phyloP scores from a whole-genome alignment of 2,888 invertebrate genomes.

The Brachypterus glaber region DNA sequence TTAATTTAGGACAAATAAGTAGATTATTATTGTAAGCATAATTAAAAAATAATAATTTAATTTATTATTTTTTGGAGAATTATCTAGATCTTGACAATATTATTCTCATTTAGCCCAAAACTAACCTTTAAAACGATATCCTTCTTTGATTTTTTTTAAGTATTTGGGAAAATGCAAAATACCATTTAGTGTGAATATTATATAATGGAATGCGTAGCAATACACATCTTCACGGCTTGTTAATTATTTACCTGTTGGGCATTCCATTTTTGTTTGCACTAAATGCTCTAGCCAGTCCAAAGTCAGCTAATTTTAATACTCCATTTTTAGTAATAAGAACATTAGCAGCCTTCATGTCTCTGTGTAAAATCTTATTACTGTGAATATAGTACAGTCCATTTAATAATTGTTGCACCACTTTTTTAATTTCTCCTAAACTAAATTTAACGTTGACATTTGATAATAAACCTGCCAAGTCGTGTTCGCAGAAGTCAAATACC shows the following conservation, averaged over 20 bases:
- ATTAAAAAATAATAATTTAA: too few species aligned
- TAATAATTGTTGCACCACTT: slow-evolving; percentile 77
- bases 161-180: too few species aligned
- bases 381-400: slow-evolving; percentile 95
- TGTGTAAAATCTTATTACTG: slow-evolving; percentile 86
- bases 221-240: neutral
- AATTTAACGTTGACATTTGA: slow-evolving; percentile 95
- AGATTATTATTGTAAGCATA: too few species aligned
- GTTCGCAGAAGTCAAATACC: slow-evolving; percentile 98
- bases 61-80: too few species aligned
- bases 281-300: slow-evolving; percentile 91
- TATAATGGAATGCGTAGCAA: too few species aligned
- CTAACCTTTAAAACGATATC: too few species aligned
- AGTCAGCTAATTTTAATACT: slow-evolving; percentile 90
- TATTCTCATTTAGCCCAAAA: too few species aligned
- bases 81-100: too few species aligned
- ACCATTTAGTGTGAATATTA: too few species aligned
- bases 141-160: too few species aligned
- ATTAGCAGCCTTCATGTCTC: slow-evolving; percentile 99
- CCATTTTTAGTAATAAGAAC: slow-evolving; percentile 94
- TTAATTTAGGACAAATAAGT: too few species aligned
- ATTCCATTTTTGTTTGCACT: slow-evolving; percentile 79
- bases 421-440: slow-evolving; percentile 92
- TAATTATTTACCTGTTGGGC: slow-evolving; percentile 50
- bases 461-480: slow-evolving; percentile 91